Evolutionary conservation across 2,113 vertebrate species (phyloP).

Genomic region (Pungitius pungitius): DNA sequence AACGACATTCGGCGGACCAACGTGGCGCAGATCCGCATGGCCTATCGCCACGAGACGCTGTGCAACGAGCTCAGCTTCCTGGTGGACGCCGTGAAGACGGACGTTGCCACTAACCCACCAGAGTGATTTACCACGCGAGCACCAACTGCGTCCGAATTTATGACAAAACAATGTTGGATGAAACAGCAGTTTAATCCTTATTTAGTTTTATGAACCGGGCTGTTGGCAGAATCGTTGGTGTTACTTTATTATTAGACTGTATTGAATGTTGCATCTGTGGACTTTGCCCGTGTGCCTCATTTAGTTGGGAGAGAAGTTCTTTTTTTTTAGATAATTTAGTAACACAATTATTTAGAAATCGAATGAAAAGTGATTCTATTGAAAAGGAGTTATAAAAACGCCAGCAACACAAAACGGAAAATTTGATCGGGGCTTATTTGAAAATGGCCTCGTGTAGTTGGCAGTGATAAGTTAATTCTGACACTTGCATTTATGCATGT

Average conservation of each 20-base stretch:
- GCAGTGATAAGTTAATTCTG: neutral
- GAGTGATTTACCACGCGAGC: conserved; percentile 30
- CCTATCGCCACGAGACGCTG: conserved; percentile 92
- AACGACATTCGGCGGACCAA: conserved; percentile 96
- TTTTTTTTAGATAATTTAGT: neutral
- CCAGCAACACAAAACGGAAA: too few species aligned
- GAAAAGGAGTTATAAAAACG: neutral
- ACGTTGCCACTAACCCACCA: conserved; percentile 57
- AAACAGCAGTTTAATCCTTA: neutral
- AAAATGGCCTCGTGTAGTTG: neutral
- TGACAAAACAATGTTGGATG: neutral
- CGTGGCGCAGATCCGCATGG: conserved; percentile 96
- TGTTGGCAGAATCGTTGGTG: neutral
- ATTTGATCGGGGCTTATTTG: too few species aligned
- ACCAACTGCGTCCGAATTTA: neutral
- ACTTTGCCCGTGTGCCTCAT: neutral
- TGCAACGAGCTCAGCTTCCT: conserved; percentile 97
- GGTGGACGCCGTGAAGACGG: conserved; percentile 89
- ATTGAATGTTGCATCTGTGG: neutral
- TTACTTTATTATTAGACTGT: neutral
- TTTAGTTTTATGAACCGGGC: neutral
- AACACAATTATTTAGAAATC: neutral
- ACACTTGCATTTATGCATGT: neutral
- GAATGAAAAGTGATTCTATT: neutral
- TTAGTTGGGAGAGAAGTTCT: neutral